Conservation (phyloP, 2,113 vertebrate genomes). For the Catharus bicknelli region DNA sequence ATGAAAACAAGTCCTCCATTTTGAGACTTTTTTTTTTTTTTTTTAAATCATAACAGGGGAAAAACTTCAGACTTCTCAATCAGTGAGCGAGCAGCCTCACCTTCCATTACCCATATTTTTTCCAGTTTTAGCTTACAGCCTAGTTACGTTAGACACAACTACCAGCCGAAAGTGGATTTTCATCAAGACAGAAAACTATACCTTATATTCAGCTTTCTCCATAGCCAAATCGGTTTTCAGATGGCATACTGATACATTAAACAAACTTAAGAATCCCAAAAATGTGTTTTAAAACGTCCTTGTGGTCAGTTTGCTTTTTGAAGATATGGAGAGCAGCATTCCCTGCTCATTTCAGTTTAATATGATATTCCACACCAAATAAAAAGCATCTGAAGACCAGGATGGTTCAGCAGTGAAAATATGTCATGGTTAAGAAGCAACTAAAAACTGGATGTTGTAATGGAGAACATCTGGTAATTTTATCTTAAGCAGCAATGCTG, state of each 20-base stretch:
- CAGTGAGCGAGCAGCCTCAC: rapidly evolving
- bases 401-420: not conserved
- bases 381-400: not conserved
- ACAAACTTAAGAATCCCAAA: not conserved
- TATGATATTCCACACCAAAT: not conserved
- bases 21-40: not conserved
- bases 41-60: rapidly evolving
- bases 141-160: not conserved
- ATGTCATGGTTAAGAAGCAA: not conserved
- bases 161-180: not conserved
- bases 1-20: not conserved
- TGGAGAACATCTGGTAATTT: not conserved
- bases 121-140: not conserved
- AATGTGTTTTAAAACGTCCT: not conserved
- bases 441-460: not conserved
- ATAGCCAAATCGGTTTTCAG: not conserved
- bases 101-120: not conserved
- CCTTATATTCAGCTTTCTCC: not conserved
- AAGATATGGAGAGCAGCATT: not conserved
- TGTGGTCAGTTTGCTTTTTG: not conserved
- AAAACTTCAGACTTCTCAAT: not conserved
- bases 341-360: not conserved
- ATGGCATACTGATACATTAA: not conserved
- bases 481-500: not conserved
- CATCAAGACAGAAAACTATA: not conserved